Conservation (phyloP, 2,888 invertebrate species). For the Tanypteryx hageni region DNA sequence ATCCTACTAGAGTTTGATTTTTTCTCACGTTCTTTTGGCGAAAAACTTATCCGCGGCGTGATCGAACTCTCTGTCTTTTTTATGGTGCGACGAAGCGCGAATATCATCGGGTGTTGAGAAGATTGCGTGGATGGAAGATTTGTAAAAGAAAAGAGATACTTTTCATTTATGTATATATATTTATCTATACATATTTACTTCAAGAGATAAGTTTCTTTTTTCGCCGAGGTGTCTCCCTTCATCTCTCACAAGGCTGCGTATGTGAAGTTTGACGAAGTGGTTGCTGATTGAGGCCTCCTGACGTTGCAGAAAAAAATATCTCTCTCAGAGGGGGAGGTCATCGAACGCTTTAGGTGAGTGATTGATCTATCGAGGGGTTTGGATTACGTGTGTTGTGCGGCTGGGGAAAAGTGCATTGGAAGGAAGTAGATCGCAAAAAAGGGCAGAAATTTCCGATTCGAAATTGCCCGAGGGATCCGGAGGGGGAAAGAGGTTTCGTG, state of each 20-base stretch:
- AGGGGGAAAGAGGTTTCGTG: too few species aligned
- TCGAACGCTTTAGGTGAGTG: background rate
- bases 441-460: too few species aligned
- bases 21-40: too few species aligned
- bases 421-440: background rate
- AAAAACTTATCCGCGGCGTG: too few species aligned
- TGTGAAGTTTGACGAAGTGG: conserved; percentile 29
- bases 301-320: background rate
- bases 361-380: background rate
- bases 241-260: background rate
- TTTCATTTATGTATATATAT: too few species aligned
- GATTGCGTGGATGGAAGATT: background rate
- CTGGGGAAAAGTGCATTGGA: background rate
- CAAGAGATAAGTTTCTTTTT: background rate
- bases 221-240: background rate
- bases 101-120: background rate
- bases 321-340: background rate
- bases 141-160: too few species aligned
- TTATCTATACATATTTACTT: background rate
- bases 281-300: background rate
- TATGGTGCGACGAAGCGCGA: background rate
- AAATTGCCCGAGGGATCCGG: too few species aligned
- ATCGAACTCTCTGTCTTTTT: too few species aligned
- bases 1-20: too few species aligned
- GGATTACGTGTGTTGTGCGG: background rate